Evolutionary conservation across 1,140 invertebrate genomes (phyloP).

Genomic region (Ostrea edulis): DNA sequence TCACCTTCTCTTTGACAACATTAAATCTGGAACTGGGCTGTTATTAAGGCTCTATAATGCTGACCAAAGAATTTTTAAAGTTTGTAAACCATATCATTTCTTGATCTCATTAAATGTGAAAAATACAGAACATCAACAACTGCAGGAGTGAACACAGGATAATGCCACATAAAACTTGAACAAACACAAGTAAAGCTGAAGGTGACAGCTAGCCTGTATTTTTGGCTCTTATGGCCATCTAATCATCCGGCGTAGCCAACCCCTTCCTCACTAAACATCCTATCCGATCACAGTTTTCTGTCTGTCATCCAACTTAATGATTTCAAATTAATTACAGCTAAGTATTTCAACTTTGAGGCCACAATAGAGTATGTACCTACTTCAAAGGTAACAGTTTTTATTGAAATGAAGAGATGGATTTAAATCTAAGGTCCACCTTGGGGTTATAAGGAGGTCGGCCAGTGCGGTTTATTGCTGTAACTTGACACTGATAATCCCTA

Average conservation of each 20-base stretch:
- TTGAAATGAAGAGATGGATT: slow-evolving; percentile 27
- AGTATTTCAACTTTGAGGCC: slow-evolving; percentile 37
- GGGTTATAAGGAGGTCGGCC: slow-evolving; percentile 1
- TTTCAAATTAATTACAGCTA: slow-evolving; percentile 42
- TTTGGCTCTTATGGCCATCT: neutral
- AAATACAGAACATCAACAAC: neutral
- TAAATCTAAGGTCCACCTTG: slow-evolving; percentile 25
- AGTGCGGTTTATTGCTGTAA: slow-evolving; percentile 27
- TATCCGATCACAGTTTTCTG: slow-evolving; percentile 13
- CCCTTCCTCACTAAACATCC: neutral
- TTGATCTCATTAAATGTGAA: neutral
- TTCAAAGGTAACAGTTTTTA: slow-evolving; percentile 27
- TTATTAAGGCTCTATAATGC: neutral
- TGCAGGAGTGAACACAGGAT: neutral
- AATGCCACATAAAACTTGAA: neutral
- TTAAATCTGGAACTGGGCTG: neutral
- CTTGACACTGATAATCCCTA: slow-evolving; percentile 26
- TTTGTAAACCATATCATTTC: neutral
- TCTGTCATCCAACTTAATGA: slow-evolving; percentile 43
- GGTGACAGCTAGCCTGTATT: slow-evolving; percentile 2
- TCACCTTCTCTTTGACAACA: neutral
- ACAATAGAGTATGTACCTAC: slow-evolving; percentile 30
- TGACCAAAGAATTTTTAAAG: neutral
- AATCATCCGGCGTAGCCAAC: neutral
- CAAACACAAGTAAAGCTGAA: neutral